Percentiles rank a stretch among this genome's conserved stretches.
Evolutionary conservation across 2,113 vertebrate genomes (phyloP).

Genomic region (Planiliza haematocheilus): DNA sequence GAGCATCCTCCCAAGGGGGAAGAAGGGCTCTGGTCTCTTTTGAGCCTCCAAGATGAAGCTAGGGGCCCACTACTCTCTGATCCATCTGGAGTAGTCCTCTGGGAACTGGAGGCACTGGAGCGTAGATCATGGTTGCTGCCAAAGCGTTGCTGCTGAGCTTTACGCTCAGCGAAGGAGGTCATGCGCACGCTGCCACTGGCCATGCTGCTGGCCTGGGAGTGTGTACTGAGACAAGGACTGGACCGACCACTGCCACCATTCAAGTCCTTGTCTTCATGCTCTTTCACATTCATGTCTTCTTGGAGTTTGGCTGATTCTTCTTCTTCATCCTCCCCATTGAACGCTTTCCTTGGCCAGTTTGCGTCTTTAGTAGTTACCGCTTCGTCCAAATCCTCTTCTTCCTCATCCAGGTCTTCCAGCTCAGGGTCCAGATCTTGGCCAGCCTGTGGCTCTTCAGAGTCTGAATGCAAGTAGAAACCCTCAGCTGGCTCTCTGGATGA

Average conservation of each 20-base stretch:
- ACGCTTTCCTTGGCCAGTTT: constrained; percentile 65
- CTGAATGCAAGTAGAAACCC: constrained; percentile 92
- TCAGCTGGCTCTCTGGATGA: constrained; percentile 80
- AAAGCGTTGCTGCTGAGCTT: constrained; percentile 88
- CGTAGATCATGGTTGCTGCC: constrained; percentile 92
- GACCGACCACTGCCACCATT: constrained; percentile 90
- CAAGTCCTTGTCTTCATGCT: constrained; percentile 91
- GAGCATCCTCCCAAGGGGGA: constrained; percentile 64
- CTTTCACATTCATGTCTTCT: constrained; percentile 94
- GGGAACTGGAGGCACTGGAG: constrained; percentile 96
- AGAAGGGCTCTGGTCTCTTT: constrained; percentile 90
- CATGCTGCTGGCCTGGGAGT: constrained; percentile 91
- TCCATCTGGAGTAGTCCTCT: constrained; percentile 95
- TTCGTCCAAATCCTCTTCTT: constrained; percentile 83
- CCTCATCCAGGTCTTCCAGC: constrained; percentile 86
- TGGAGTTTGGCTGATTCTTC: constrained; percentile 95
- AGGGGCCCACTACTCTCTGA: constrained; percentile 90
- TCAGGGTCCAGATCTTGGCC: constrained; percentile 86
- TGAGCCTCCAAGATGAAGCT: constrained; percentile 89
- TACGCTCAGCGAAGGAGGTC: constrained; percentile 96
- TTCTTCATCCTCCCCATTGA: constrained; percentile 84
- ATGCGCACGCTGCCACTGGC: constrained; percentile 90
- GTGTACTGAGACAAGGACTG: constrained; percentile 91
- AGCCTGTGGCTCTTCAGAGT: constrained; percentile 81
- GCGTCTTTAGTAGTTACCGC: constrained; percentile 84